These are phyloP conservation scores for Calcarius lapponicus DNA, from an alignment of 2,797 vertebrate species.

Conservation along the genomic window DNA sequence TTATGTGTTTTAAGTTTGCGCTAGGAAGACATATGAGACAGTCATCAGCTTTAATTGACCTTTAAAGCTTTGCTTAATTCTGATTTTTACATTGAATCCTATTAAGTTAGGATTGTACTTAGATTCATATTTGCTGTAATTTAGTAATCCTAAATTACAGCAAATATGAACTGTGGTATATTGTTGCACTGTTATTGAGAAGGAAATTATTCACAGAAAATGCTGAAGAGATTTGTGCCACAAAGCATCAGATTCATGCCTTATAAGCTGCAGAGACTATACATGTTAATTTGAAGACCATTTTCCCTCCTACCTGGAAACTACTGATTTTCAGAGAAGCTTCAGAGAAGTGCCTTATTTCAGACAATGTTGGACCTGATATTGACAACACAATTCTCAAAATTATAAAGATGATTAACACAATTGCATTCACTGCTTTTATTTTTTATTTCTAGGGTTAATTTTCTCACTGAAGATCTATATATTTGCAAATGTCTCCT, in stretches of 20 bases:
- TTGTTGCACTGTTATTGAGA: not conserved
- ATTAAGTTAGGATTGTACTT: not conserved
- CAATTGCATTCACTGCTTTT: not conserved
- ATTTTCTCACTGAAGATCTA: slow-evolving; percentile 20
- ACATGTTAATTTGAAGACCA: not conserved
- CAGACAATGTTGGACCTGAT: not conserved
- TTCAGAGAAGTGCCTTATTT: not conserved
- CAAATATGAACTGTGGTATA: not conserved
- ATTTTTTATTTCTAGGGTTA: not conserved
- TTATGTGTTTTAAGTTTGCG: not conserved
- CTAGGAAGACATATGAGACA: not conserved
- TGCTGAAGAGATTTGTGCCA: not conserved
- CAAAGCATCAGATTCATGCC: not conserved
- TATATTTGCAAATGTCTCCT: not conserved
- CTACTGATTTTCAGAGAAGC: not conserved
- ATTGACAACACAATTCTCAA: not conserved
- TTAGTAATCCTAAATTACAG: not conserved
- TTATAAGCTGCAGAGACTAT: not conserved
- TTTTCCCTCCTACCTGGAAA: not conserved
- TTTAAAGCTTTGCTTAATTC: not conserved
- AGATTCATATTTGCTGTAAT: no score
- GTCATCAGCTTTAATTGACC: not conserved
- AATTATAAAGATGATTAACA: not conserved
- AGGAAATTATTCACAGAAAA: slow-evolving; percentile 1
- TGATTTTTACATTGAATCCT: not conserved